Evolutionary conservation across 2,888 invertebrate species (phyloP), one percentile per base, ranked within the genome.

Genomic region (Meta bourneti): DNA sequence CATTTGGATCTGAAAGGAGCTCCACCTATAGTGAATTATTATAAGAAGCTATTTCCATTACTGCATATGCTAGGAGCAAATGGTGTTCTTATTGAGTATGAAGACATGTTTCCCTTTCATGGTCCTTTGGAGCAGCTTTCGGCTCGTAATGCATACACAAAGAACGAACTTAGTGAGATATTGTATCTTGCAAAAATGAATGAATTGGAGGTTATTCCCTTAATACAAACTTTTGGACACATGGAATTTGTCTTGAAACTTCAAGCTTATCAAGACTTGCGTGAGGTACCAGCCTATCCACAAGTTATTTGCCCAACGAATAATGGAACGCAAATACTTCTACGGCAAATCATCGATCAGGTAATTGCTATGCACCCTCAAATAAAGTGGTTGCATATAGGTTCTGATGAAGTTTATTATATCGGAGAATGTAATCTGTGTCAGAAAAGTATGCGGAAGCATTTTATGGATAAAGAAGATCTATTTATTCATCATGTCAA

Each of bases 1-100:
- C 98, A 98, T 95, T 95, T 98, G 20, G 98, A 98, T 95, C 95
- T 98, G n/a, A 98, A 98, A 95, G 98, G 98, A 8, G 97, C 97
- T 0, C 97, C 98, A 0, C 97, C 97, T 0, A 97, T 96, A 94
- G 94, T 97, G 4, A 91, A 85, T 88, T 96, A 95, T 93, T 94
- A 95, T 84, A 94, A 94, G 87, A 93, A 95, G 94, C 94, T 98
- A 0, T 96, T 98, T 89, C 96, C 96, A 0, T 95, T 96, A 91
- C 94, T 97, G 9, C 95, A 95, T 81, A 95, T 95, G 49, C 94
- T 96, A 72, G 97, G 97, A n/a, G 97, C 96, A 0, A 98, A 97
- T 49, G 97, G 97, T 0, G 94, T 98, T 16, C 95, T 98, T 6
- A 95, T 98, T 69, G 98, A 98, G 94, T 98, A 98, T 94, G 98